Evolutionary conservation across 2,797 vertebrate genomes (phyloP).

Genomic region (Phrynocephalus vlangalii): DNA sequence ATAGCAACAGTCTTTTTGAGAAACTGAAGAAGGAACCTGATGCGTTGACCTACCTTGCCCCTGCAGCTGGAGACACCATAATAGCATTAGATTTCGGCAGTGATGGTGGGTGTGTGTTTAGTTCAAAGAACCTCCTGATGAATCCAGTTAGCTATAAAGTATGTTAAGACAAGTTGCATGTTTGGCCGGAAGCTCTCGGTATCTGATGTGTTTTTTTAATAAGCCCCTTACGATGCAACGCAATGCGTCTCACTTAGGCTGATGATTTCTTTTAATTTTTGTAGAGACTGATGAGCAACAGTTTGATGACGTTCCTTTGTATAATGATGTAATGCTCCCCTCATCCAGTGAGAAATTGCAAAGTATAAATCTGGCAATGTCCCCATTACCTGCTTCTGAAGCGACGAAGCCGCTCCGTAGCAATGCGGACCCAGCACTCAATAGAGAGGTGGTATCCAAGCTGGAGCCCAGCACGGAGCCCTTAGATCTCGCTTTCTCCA

Average conservation of each 20-base stretch:
- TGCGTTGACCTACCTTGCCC: slow-evolving; percentile 91
- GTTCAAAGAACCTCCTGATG: slow-evolving; percentile 39
- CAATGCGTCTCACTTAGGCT: slow-evolving; percentile 65
- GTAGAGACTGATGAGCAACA: slow-evolving; percentile 88
- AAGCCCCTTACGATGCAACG: slow-evolving; percentile 50
- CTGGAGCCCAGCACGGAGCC: slow-evolving; percentile 80
- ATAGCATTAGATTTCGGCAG: slow-evolving; percentile 91
- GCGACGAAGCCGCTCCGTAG: slow-evolving; percentile 82
- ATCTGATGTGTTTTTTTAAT: slow-evolving; percentile 57
- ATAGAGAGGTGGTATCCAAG: slow-evolving; percentile 82
- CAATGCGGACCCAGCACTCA: slow-evolving; percentile 81
- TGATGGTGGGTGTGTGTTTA: slow-evolving; percentile 82
- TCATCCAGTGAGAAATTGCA: slow-evolving; percentile 88
- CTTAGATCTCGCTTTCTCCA: slow-evolving; percentile 82
- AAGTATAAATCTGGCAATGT: slow-evolving; percentile 83
- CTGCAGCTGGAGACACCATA: slow-evolving; percentile 94
- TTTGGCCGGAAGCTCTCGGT: neutral
- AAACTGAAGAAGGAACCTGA: slow-evolving; percentile 91
- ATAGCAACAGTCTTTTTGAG: slow-evolving; percentile 87
- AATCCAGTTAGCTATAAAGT: slow-evolving; percentile 38
- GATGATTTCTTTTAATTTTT: slow-evolving; percentile 69
- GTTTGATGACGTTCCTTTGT: slow-evolving; percentile 89
- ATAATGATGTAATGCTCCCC: slow-evolving; percentile 97
- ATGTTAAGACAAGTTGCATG: neutral
- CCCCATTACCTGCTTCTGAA: slow-evolving; percentile 86